Evolutionary conservation across 2,113 vertebrate species (phyloP), one percentile per base, ranked within the genome.

Genomic region (Eurystomus gularis): DNA sequence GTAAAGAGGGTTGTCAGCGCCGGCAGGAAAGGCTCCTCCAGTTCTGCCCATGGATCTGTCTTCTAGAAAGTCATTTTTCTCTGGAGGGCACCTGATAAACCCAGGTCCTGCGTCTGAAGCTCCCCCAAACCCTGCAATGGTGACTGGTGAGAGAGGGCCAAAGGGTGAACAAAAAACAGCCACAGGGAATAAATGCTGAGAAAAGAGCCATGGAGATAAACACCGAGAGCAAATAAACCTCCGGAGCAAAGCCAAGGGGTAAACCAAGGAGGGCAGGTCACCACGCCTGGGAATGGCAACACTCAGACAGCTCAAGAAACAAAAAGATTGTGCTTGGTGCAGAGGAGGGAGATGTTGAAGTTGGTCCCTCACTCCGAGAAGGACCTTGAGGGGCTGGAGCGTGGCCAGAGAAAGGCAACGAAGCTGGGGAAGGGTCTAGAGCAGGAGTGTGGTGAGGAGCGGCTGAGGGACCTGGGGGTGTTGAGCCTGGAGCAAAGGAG

Each of bases 251-350:
- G 60, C 16, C 37, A 13, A 35, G 44, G 69, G 42, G 72, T 40
- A 46, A 49, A 28, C 13, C 17, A 57, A 49, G 78, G 28, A 70
- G 52, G 61, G 66, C 73, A 68, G 70, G 61, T 26, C 5, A 3
- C 9, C n/a, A 2, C 25, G 40, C 55, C 64, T 5, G 65, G 57
- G 25, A 75, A 25, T 3, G 20, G 24, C 2, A 4, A 26, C 49
- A 15, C 33, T 21, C 35, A 48, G 66, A 17, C 0, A 0, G 61
- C 44, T 69, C 75, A 26, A 3, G 4, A 21, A 1, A 3, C 23
- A 39, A 31, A 20, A 33, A 69, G 23, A 51, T 10, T 1, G 29
- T 16, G 23, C 13, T 1, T 23, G 61, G 61, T 48, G 37, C 1
- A 13, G 54, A 54, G 69, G 3, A 52, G 13, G 57, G 33, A 64